Evolutionary conservation across 64 coral and sea anemone genomes (phyloP).

Genomic region (Actinia equina): DNA sequence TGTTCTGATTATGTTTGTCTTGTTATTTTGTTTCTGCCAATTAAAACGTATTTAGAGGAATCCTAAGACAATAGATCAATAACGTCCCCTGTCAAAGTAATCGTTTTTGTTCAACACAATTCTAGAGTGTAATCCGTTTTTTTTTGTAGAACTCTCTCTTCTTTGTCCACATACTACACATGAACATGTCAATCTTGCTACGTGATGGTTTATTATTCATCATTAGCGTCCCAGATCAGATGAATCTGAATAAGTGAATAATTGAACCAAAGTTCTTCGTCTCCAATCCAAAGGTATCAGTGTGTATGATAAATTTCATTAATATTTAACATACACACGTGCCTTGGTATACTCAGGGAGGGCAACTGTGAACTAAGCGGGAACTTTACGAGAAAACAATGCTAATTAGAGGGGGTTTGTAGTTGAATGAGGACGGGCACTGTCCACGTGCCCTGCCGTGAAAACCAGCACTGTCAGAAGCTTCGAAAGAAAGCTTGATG

Average conservation of each 20-base stretch:
- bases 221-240: neutral
- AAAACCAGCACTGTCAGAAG: neutral
- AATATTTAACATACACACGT: constrained; percentile 1
- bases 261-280: neutral
- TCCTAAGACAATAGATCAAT: constrained; percentile 84
- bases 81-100: constrained; percentile 79
- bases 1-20: constrained; percentile 51
- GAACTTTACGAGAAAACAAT: constrained; percentile 2
- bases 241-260: neutral
- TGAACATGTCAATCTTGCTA: neutral
- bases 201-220: neutral
- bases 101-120: constrained; percentile 75
- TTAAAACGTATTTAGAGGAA: constrained; percentile 91
- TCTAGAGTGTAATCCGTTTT: constrained; percentile 55
- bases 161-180: neutral
- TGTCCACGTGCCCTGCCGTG: neutral
- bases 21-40: constrained; percentile 87
- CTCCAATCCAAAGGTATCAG: neutral
- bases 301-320: neutral
- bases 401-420: neutral
- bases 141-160: neutral
- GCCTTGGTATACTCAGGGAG: neutral
- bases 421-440: neutral
- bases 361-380: neutral
- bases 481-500: neutral